phyloP scores from a whole-genome alignment of 2,113 vertebrate species.

The Mesembrinibis cayennensis region DNA sequence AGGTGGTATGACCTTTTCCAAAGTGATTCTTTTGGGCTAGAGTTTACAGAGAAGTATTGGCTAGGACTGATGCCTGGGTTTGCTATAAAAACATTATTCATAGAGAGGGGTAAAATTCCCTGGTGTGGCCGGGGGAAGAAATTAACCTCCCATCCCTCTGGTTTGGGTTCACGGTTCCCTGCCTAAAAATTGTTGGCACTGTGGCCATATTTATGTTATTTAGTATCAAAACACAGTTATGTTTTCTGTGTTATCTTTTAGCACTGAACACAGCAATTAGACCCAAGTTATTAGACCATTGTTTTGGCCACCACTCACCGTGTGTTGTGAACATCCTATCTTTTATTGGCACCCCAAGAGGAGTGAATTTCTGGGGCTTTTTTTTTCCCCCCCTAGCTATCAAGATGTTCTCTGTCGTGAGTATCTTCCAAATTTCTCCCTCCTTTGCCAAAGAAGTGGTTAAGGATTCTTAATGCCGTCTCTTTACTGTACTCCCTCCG shows the following conservation, averaged over 20 bases:
- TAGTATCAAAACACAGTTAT: not conserved
- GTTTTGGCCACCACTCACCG: not conserved
- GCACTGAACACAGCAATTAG: not conserved
- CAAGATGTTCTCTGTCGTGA: not conserved
- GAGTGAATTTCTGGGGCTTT: not conserved
- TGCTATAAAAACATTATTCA: constrained; percentile 9
- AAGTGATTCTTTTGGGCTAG: constrained; percentile 28
- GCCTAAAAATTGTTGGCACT: not conserved
- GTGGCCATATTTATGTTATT: not conserved
- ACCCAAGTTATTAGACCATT: not conserved
- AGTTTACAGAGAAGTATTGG: constrained; percentile 28
- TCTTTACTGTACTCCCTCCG: not conserved
- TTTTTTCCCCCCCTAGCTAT: not conserved
- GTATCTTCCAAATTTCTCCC: not conserved
- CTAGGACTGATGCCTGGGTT: not conserved
- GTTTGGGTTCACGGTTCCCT: not conserved
- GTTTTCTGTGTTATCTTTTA: not conserved
- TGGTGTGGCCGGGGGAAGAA: not conserved
- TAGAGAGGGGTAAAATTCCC: not conserved
- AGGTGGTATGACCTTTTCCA: constrained; percentile 48
- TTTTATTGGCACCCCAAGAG: not conserved
- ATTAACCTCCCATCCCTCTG: not conserved
- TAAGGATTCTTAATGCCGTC: not conserved
- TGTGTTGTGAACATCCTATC: not conserved
- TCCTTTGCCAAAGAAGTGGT: not conserved